Conservation (phyloP, 2,113 vertebrate species). For the Menidia beryllina region DNA sequence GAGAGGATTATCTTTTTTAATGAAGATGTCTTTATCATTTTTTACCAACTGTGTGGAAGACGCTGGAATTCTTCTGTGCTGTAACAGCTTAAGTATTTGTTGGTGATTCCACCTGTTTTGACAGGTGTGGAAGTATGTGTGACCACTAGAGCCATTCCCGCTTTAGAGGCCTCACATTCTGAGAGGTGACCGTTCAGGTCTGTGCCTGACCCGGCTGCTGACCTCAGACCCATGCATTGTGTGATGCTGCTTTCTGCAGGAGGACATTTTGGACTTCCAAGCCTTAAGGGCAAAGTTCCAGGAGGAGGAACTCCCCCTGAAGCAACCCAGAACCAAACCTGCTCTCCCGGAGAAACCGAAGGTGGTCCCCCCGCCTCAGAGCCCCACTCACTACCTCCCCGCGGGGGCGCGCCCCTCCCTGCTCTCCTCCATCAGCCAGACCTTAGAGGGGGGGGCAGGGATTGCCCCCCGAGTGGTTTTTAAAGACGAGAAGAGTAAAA, state of each 20-base stretch:
- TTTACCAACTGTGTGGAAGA: too few species aligned
- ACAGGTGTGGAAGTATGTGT: too few species aligned
- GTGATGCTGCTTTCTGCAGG: slow-evolving; percentile 52
- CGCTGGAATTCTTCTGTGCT: too few species aligned
- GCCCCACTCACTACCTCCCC: slow-evolving; percentile 66
- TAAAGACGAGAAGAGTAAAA: slow-evolving; percentile 71
- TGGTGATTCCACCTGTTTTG: too few species aligned
- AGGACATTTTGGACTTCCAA: slow-evolving; percentile 71
- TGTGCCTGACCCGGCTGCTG: neutral
- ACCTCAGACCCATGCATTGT: slow-evolving; percentile 18
- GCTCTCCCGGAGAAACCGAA: slow-evolving; percentile 75
- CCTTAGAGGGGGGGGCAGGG: slow-evolving; percentile 25
- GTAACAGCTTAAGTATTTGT: too few species aligned
- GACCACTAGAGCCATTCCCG: too few species aligned
- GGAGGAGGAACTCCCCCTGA: slow-evolving; percentile 60
- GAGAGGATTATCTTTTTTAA: too few species aligned
- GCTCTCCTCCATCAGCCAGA: slow-evolving; percentile 71
- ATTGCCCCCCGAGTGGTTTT: slow-evolving; percentile 76
- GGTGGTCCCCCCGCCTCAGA: slow-evolving; percentile 51
- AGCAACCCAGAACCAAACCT: slow-evolving; percentile 69
- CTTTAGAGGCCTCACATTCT: too few species aligned
- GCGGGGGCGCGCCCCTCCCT: slow-evolving; percentile 72
- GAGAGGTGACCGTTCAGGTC: too few species aligned
- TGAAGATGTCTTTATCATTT: too few species aligned
- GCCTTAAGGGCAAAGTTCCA: slow-evolving; percentile 78